Conservation (phyloP, 1,140 invertebrate species). For the Aphaenogaster ashmeadi region DNA sequence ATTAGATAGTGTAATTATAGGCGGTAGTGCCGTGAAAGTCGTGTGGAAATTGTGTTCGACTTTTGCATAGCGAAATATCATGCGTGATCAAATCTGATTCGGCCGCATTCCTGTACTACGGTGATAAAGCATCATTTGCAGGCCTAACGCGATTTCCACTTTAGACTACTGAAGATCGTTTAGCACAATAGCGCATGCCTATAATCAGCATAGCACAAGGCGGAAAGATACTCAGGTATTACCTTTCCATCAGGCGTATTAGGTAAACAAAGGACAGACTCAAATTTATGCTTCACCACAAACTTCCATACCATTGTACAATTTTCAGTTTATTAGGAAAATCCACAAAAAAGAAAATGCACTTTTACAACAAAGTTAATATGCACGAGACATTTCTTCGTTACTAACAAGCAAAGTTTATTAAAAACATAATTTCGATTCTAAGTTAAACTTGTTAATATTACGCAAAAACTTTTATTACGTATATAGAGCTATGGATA, state of each 20-base stretch:
- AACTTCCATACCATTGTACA: neutral
- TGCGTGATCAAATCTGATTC: constrained; percentile 12
- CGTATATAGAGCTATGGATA: neutral
- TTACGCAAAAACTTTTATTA: neutral
- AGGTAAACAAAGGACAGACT: neutral
- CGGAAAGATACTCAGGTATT: neutral
- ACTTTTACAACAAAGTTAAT: neutral
- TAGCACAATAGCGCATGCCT: neutral
- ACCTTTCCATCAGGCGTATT: constrained; percentile 18
- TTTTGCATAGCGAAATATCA: neutral
- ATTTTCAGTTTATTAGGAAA: constrained; percentile 6
- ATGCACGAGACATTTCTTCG: neutral
- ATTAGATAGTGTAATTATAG: constrained; percentile 42
- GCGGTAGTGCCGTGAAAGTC: neutral
- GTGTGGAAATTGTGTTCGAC: constrained; percentile 8
- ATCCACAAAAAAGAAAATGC: neutral
- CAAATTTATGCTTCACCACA: neutral
- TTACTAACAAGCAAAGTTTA: neutral
- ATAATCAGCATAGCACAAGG: constrained; percentile 19
- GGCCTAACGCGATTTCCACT: neutral
- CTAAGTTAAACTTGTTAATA: neutral
- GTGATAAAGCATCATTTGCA: constrained; percentile 7
- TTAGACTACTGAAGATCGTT: neutral
- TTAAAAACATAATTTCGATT: neutral
- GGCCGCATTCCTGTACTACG: neutral